A percentile compares a stretch with the other conserved stretches of the same genome.
Conservation (phyloP, 2,113 vertebrate species). For the Progne subis region DNA sequence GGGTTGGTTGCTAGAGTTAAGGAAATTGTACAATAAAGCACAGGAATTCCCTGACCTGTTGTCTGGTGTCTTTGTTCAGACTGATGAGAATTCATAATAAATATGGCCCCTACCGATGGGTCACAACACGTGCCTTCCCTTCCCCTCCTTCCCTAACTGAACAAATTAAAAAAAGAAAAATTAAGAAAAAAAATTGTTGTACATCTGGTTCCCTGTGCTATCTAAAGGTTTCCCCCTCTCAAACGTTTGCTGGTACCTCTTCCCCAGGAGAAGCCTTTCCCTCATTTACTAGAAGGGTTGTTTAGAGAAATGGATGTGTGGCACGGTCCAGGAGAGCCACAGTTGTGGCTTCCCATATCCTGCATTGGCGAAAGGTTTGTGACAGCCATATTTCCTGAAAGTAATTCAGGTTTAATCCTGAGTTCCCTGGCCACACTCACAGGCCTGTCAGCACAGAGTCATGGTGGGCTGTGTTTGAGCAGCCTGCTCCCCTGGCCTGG, state of each 20-base stretch:
- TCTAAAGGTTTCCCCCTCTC: neutral
- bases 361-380: neutral
- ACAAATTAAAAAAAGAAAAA: neutral
- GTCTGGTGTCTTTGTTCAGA: neutral
- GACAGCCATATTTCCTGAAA: neutral
- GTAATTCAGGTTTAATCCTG: neutral
- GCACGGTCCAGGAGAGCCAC: fast-evolving
- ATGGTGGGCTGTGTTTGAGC: neutral
- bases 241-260: neutral
- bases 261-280: neutral
- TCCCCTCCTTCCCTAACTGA: fast-evolving
- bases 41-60: neutral
- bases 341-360: neutral
- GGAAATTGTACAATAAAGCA: neutral
- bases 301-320: neutral
- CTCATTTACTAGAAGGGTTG: neutral
- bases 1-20: neutral
- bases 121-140: neutral
- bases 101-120: fast-evolving
- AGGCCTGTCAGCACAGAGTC: neutral
- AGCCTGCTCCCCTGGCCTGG: no score
- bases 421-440: neutral
- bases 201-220: neutral
- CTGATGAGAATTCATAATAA: neutral
- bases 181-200: neutral